A percentile compares a stretch with the other conserved stretches of the same genome.
These are phyloP conservation scores for Tympanoctomys barrerae DNA, from an alignment of 2,797 vertebrate genomes.

Conservation along the genomic window DNA sequence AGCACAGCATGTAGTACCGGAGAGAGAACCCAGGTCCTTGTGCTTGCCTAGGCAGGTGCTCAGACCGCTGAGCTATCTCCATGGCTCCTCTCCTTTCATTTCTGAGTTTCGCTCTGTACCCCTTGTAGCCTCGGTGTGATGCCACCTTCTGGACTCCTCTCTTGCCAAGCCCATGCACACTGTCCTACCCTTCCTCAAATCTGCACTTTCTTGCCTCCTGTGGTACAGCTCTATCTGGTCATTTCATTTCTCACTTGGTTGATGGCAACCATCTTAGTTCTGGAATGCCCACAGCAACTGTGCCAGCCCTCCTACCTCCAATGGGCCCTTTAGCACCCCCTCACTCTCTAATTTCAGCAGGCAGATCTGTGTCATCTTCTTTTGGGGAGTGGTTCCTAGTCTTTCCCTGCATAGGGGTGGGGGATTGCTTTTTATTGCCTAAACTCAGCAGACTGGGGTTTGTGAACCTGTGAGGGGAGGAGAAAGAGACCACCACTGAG, in stretches of 20 bases:
- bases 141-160: slow-evolving; percentile 6
- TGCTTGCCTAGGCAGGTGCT: no score
- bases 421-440: neutral
- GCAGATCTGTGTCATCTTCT: neutral
- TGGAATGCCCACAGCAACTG: neutral
- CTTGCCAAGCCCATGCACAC: neutral
- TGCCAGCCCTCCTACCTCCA: neutral
- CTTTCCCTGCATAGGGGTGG: neutral
- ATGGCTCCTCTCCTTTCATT: neutral
- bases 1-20: no score
- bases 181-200: slow-evolving; percentile 33
- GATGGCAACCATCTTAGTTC: neutral
- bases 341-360: neutral
- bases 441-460: neutral
- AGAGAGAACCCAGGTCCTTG: no score
- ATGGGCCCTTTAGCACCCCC: neutral
- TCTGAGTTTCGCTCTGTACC: slow-evolving; percentile 23
- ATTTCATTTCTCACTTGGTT: slow-evolving; percentile 26
- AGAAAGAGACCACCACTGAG: neutral
- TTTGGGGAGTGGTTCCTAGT: neutral
- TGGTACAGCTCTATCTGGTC: slow-evolving; percentile 11
- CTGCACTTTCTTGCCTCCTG: neutral
- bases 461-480: neutral
- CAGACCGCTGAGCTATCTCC: no score
- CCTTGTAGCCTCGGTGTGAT: slow-evolving; percentile 28